Conservation (phyloP, 2,797 vertebrate species). For the Muraenolepis orangiensis region DNA sequence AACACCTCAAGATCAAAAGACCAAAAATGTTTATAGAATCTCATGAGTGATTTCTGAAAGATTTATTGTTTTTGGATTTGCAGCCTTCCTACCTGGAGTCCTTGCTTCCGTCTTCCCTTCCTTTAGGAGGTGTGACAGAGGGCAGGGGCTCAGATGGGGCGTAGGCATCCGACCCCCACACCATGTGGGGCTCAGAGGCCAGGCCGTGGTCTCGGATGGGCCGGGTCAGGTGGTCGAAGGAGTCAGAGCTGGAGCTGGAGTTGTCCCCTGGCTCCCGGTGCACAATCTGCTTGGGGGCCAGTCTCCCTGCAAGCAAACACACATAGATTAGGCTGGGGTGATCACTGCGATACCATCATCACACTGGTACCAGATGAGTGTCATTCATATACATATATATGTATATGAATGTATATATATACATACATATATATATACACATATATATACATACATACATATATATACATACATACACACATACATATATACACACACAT, state of each 20-base stretch:
- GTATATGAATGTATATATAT: no score
- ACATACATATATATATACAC: no score
- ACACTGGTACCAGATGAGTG: background rate
- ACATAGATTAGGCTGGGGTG: background rate
- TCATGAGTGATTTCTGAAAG: background rate
- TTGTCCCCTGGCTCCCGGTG: constrained; percentile 93
- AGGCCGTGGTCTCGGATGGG: constrained; percentile 85
- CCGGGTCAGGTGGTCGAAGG: constrained; percentile 90
- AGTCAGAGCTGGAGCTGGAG: constrained; percentile 83
- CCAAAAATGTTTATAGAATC: background rate
- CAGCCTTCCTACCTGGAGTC: constrained; percentile 64
- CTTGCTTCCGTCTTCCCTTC: constrained; percentile 80
- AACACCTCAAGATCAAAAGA: background rate
- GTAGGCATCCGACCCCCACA: constrained; percentile 94
- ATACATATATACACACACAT: no score
- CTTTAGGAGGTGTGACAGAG: constrained; percentile 80
- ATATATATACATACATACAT: no score
- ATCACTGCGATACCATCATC: background rate
- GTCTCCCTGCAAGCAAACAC: constrained; percentile 79
- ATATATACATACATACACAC: no score
- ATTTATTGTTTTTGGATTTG: background rate
- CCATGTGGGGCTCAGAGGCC: constrained; percentile 84
- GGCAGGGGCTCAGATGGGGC: constrained; percentile 81
- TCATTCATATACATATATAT: no score
- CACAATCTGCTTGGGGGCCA: constrained; percentile 90